Evolutionary conservation across 1,140 invertebrate species (phyloP).

Genomic region (Drosophila lowei): DNA sequence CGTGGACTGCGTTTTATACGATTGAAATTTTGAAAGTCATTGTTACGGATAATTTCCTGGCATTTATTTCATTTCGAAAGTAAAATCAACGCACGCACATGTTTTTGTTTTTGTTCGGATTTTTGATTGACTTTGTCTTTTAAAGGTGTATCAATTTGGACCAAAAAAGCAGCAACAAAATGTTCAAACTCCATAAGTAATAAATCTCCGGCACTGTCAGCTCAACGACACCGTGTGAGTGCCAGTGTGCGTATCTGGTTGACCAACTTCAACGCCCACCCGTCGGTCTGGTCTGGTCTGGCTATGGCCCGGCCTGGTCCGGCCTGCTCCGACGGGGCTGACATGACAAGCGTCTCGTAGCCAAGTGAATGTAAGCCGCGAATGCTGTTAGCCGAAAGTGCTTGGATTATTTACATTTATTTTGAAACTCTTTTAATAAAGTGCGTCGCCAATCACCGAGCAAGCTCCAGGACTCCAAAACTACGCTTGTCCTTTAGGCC

Average conservation of each 20-base stretch:
- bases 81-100: constrained; percentile 35
- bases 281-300: constrained; percentile 12
- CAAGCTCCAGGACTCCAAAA: neutral
- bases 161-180: constrained; percentile 33
- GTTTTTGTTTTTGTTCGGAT: constrained; percentile 12
- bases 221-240: constrained; percentile 37
- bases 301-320: constrained; percentile 13
- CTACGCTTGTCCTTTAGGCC: neutral
- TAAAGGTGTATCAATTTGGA: constrained; percentile 38
- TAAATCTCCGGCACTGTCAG: constrained; percentile 55
- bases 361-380: constrained; percentile 41
- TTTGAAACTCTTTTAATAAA: neutral
- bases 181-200: constrained; percentile 34
- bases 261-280: constrained; percentile 56
- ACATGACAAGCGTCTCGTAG: constrained; percentile 41
- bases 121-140: constrained; percentile 47
- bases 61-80: constrained; percentile 52
- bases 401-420: constrained; percentile 8
- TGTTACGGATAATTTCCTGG: constrained; percentile 19
- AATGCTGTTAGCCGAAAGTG: constrained; percentile 10
- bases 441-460: neutral
- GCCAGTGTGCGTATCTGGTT: constrained; percentile 47
- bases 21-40: constrained; percentile 41
- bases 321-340: constrained; percentile 2
- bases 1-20: constrained; percentile 15